These are phyloP conservation scores for Regulus satrapa DNA, from an alignment of 2,113 vertebrate species.

Conservation along the genomic window DNA sequence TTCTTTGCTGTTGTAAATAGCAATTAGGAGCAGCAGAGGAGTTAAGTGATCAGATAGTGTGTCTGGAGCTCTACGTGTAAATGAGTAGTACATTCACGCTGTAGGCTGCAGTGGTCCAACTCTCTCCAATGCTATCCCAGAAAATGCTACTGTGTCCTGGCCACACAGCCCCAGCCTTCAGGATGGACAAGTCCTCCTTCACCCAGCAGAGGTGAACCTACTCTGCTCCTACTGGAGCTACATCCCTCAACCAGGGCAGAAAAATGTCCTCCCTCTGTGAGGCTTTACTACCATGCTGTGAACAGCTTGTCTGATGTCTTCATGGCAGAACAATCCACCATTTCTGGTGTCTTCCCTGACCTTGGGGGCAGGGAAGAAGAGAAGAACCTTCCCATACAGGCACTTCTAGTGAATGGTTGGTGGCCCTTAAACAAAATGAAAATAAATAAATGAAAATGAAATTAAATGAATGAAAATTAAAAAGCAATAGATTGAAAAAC, in stretches of 20 bases:
- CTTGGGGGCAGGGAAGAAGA: not conserved
- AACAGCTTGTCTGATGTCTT: not conserved
- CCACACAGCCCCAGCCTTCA: not conserved
- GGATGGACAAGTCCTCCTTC: accelerated
- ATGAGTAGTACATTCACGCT: no score
- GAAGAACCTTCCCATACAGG: not conserved
- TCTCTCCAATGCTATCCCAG: not conserved
- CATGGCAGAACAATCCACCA: slow-evolving; percentile 24
- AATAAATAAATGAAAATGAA: not conserved
- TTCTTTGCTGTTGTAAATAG: not conserved
- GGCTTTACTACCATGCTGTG: not conserved
- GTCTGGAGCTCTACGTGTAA: not conserved
- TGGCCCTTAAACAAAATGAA: not conserved
- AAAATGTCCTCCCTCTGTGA: not conserved
- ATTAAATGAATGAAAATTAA: no score
- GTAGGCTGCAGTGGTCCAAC: accelerated
- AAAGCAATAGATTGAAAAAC: not conserved
- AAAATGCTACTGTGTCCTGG: accelerated
- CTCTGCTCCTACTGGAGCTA: accelerated
- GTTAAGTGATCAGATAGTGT: not conserved
- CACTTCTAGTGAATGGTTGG: not conserved
- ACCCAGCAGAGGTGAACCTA: no score
- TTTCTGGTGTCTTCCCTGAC: slow-evolving; percentile 18
- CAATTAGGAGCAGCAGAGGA: not conserved
- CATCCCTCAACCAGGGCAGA: not conserved